Evolutionary conservation across 92 coral and sea anemone genomes (phyloP).

Genomic region (Umimayanthus kanabou): DNA sequence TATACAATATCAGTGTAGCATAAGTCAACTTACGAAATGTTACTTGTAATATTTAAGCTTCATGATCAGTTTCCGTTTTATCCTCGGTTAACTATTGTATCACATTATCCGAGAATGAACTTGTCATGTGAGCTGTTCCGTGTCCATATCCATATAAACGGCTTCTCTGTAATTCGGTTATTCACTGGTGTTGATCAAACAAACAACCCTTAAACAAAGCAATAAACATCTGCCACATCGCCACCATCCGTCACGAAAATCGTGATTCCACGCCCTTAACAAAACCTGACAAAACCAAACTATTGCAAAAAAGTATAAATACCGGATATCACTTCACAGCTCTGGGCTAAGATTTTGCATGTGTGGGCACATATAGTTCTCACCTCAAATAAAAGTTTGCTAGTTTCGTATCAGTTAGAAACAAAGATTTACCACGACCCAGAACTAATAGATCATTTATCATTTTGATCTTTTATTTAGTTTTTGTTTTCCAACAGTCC

Average conservation of each 20-base stretch:
- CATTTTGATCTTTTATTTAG: neutral
- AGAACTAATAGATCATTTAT: conserved; percentile 14
- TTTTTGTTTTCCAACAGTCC: neutral
- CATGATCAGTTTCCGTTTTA: too few relatives aligned
- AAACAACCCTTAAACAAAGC: conserved; percentile 2
- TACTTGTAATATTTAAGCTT: too few relatives aligned
- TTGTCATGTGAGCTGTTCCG: neutral
- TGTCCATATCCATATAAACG: neutral
- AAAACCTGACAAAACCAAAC: neutral
- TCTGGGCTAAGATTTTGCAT: neutral
- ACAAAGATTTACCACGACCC: neutral
- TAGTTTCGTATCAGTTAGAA: neutral
- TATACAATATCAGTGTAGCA: too few relatives aligned
- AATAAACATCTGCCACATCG: conserved; percentile 6
- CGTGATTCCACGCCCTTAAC: neutral
- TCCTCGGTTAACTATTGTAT: neutral
- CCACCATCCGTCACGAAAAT: conserved; percentile 22
- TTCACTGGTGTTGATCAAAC: neutral
- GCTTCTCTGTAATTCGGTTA: neutral
- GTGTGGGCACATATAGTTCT: neutral
- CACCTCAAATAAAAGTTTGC: neutral
- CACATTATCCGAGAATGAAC: neutral
- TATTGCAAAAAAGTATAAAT: neutral
- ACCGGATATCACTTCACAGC: neutral
- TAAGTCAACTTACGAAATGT: neutral